A percentile compares a stretch with the other conserved stretches of the same genome.
Conservation (phyloP, 2,113 vertebrate genomes). For the Mustela lutreola region DNA sequence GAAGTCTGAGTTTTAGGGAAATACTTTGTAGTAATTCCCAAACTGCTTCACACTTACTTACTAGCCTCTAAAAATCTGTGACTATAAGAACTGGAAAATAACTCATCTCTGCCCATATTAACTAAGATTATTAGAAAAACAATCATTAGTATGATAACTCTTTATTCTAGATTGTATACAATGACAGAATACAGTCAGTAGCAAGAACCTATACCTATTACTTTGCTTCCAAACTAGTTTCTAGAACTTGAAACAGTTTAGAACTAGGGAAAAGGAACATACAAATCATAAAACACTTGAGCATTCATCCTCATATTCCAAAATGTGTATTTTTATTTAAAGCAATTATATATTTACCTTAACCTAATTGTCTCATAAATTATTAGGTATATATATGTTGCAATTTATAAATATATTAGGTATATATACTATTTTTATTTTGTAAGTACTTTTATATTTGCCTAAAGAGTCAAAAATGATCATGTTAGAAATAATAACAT, state of each 20-base stretch:
- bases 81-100: background rate
- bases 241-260: background rate
- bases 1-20: background rate
- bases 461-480: background rate
- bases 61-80: background rate
- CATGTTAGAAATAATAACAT: background rate
- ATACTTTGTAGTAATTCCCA: background rate
- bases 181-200: background rate
- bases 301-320: background rate
- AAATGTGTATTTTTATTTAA: slow-evolving; percentile 20
- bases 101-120: background rate
- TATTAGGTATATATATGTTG: background rate
- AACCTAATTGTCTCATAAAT: background rate
- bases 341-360: background rate
- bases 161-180: background rate
- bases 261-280: background rate
- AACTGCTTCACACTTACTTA: background rate
- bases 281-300: background rate
- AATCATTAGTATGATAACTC: background rate
- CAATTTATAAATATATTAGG: too few species aligned
- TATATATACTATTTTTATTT: background rate
- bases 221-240: background rate
- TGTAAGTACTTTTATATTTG: background rate
- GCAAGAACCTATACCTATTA: background rate
- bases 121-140: background rate